Base-by-base conservation (phyloP, 2,113 vertebrate species). In the Epinephelus lanceolatus region DNA sequence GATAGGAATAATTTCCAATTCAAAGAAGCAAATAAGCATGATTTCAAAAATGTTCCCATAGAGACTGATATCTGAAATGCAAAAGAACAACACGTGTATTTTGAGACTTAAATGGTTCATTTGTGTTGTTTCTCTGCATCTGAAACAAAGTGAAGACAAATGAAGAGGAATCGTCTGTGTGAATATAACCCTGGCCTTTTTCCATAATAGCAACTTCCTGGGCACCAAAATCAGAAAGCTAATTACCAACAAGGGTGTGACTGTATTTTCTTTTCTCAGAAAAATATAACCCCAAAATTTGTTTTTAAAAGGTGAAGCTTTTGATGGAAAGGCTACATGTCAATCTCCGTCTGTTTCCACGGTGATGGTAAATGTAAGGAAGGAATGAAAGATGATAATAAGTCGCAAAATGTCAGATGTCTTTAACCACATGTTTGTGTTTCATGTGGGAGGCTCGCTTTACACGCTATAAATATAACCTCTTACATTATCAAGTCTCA, bases 381-480 rank as follows among this genome's bases (percentile, higher is more conserved):
- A 53, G 14, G n/a, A 73, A 52, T 49, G 25, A 72, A n/a, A 21
- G 15, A 66, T 42, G 25, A 40, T 75, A 79, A 57, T 42, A 70
- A 56, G 17, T 72, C 21, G 13, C n/a, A 85, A 87, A 85, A 89
- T 89, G 76, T 80, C 81, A 88, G 37, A 68, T 60, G 68, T 65
- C 74, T 68, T 70, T 42, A 21, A 49, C 45, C 65, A 62, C 21
- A 57, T 47, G 42, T 78, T 63, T 76, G 30, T 37, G 33, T 37
- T 37, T 37, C 33, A 37, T 47, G 18, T 63, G 27, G 47, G 1
- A 73, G 69, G 5, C 23, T 73, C 2, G 1, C 47, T 30, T 63
- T 27, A 47, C 18, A 30, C 5, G 13, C 30, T 25, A 1, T 2
- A 61, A 45, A 30, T 63, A 42, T 9, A 57, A 65, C 14, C 51